Evolutionary conservation across 2,888 invertebrate species (phyloP).

Genomic region (Drosophila putrida): DNA sequence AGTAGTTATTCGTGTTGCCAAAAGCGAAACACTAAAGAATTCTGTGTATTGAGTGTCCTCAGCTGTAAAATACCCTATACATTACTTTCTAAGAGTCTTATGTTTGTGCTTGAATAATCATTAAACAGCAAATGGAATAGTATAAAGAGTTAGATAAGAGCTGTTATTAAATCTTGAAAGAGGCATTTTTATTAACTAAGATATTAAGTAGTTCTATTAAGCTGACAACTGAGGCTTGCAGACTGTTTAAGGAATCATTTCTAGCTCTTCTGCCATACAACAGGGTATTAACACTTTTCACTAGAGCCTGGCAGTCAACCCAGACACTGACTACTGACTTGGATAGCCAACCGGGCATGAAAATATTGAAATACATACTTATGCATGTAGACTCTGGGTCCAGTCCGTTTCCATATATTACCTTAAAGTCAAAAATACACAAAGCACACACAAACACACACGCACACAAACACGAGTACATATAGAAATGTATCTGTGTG

Average conservation of each 20-base stretch:
- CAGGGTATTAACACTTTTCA: constrained; percentile 6
- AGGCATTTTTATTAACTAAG: too few relatives aligned
- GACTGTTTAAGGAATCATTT: too few relatives aligned
- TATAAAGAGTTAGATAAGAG: background rate
- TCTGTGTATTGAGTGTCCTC: background rate
- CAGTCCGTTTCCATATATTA: constrained; percentile 48
- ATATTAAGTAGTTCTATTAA: too few relatives aligned
- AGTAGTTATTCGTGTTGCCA: constrained; percentile 34
- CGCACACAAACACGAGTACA: background rate
- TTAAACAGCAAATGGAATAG: too few relatives aligned
- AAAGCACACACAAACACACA: constrained; percentile 18
- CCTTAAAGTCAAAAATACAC: constrained; percentile 57
- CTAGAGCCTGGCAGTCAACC: constrained; percentile 2
- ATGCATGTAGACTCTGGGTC: constrained; percentile 15
- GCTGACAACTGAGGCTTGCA: too few relatives aligned
- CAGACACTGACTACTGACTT: constrained; percentile 27
- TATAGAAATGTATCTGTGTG: constrained; percentile 10
- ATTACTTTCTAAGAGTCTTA: background rate
- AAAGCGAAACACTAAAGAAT: constrained; percentile 10
- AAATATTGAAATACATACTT: constrained; percentile 60
- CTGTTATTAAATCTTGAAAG: too few relatives aligned
- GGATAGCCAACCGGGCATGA: constrained; percentile 44
- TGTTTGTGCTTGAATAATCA: background rate
- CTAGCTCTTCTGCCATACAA: background rate
- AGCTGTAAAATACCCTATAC: background rate